Evolutionary conservation across 2,113 vertebrate species (phyloP).

Genomic region (Hydrolagus affinis): DNA sequence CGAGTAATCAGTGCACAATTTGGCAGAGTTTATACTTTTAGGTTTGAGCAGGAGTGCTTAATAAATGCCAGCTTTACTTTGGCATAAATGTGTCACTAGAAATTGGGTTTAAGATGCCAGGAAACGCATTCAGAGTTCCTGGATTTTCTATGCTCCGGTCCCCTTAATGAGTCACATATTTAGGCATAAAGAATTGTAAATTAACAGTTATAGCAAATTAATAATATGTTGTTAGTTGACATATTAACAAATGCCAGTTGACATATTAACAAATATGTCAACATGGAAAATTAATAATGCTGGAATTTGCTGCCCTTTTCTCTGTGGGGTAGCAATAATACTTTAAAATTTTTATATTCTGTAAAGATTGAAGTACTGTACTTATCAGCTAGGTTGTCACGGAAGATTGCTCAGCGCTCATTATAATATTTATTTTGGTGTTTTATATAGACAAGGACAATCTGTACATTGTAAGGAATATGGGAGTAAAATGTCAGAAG

Average conservation of each 20-base stretch:
- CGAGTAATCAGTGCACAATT: neutral
- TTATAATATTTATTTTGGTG: neutral
- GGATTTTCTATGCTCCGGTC: no score
- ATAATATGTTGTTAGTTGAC: neutral
- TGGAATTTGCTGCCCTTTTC: neutral
- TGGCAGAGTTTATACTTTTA: neutral
- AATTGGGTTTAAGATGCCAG: neutral
- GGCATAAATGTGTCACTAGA: neutral
- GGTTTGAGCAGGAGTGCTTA: neutral
- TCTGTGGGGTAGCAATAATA: neutral
- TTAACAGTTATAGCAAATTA: neutral
- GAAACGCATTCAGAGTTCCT: neutral
- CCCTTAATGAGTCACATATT: no score
- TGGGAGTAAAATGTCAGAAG: no score
- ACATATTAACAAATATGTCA: no score
- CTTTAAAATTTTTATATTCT: neutral
- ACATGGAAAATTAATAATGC: neutral
- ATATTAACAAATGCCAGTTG: no score
- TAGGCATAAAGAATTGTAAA: neutral
- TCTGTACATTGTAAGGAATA: no score
- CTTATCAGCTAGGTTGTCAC: neutral
- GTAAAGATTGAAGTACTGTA: neutral
- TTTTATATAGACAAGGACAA: no score
- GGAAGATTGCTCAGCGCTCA: neutral
- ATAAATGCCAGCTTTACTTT: neutral